Evolutionary conservation across 2,113 vertebrate genomes (phyloP).

Genomic region (Sciurus niger): DNA sequence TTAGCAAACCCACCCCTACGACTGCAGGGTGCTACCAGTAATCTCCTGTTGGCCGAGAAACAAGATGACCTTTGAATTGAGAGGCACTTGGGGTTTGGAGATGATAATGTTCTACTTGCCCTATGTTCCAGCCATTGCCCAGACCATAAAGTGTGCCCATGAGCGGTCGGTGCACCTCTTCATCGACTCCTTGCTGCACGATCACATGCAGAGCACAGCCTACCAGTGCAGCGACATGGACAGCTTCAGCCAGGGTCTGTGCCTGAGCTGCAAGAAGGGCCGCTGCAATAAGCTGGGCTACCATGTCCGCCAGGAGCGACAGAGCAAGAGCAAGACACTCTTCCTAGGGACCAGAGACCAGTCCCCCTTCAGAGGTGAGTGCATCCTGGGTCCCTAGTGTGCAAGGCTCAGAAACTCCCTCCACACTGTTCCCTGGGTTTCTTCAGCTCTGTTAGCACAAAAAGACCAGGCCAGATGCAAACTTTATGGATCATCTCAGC

Average conservation of each 20-base stretch:
- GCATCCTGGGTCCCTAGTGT: background rate
- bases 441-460: background rate
- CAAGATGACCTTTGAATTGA: background rate
- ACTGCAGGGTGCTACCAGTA: fast-evolving
- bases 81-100: too few species aligned
- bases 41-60: background rate
- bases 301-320: slow-evolving; percentile 85
- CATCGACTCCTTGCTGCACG: slow-evolving; percentile 94
- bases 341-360: slow-evolving; percentile 92
- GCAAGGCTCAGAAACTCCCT: background rate
- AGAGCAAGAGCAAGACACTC: slow-evolving; percentile 88
- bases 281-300: slow-evolving; percentile 96
- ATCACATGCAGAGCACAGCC: slow-evolving; percentile 91
- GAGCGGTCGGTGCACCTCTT: slow-evolving; percentile 97
- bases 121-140: slow-evolving; percentile 91
- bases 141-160: slow-evolving; percentile 97
- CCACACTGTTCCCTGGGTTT: background rate
- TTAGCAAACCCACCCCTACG: background rate
- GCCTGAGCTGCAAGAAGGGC: slow-evolving; percentile 93
- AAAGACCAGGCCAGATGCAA: too few species aligned
- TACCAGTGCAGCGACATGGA: slow-evolving; percentile 93
- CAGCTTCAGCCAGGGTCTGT: slow-evolving; percentile 94
- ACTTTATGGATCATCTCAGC: too few species aligned
- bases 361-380: slow-evolving; percentile 96
- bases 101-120: fast-evolving